Evolutionary conservation across 2,888 invertebrate genomes (phyloP).

Genomic region (Bursaphelenchus okinawaensis): DNA sequence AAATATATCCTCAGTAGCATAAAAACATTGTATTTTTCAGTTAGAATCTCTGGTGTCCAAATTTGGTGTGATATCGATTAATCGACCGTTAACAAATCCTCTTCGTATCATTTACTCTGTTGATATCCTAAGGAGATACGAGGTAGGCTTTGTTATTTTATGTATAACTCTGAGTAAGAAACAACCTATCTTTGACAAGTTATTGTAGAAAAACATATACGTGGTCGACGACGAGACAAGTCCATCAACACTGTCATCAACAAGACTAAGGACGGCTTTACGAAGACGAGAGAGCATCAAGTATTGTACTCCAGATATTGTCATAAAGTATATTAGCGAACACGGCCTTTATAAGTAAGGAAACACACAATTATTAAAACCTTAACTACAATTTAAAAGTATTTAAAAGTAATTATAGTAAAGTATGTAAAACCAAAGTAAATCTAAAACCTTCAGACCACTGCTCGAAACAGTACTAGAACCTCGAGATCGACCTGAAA

Average conservation of each 20-base stretch:
- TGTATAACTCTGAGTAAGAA: background rate
- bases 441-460: too few relatives aligned
- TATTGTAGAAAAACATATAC: slow-evolving; percentile 12
- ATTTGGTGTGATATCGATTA: slow-evolving; percentile 1
- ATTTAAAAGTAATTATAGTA: too few relatives aligned
- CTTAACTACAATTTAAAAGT: background rate
- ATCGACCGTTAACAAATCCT: slow-evolving; percentile 4
- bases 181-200: background rate
- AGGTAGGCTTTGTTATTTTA: background rate
- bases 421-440: too few relatives aligned
- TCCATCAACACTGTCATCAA: background rate
- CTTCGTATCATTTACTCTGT: background rate
- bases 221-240: slow-evolving; percentile 10
- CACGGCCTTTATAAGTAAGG: slow-evolving; percentile 2
- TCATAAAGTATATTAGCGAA: slow-evolving; percentile 5
- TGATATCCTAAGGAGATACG: slow-evolving; percentile 6
- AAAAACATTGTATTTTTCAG: background rate
- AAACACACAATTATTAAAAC: too few relatives aligned
- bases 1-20: background rate
- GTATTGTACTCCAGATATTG: background rate
- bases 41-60: slow-evolving; percentile 2
- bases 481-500: background rate
- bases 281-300: background rate
- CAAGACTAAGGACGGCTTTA: slow-evolving; percentile 1
- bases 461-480: background rate